phyloP scores from a whole-genome alignment of 2,113 vertebrate genomes.

The Penelope pileata region DNA sequence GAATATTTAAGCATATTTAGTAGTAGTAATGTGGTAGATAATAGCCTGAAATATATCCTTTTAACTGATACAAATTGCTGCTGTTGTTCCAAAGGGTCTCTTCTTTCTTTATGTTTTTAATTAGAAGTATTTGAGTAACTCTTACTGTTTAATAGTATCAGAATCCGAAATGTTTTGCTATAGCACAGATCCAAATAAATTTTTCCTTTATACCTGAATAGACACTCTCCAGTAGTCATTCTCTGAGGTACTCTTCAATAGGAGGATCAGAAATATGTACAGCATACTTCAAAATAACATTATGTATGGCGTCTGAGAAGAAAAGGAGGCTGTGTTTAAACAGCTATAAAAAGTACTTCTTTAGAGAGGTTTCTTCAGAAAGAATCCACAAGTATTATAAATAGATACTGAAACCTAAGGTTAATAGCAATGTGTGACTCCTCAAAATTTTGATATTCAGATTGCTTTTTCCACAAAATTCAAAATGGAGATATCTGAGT shows the following conservation, averaged over 20 bases:
- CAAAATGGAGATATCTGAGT: background rate
- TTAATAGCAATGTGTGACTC: background rate
- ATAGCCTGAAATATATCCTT: slow-evolving; percentile 11
- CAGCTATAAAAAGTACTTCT: background rate
- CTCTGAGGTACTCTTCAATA: background rate
- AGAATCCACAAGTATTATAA: background rate
- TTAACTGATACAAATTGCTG: slow-evolving; percentile 33
- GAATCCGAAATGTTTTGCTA: slow-evolving; percentile 8
- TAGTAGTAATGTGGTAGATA: slow-evolving; percentile 26
- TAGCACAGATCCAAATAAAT: background rate
- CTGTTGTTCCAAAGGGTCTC: background rate
- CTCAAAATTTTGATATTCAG: background rate
- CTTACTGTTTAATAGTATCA: background rate
- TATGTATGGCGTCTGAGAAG: background rate
- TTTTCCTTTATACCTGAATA: background rate
- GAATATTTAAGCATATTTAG: slow-evolving; percentile 27
- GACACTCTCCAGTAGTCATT: background rate
- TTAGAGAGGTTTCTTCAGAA: background rate
- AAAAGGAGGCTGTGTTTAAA: background rate
- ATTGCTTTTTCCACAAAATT: background rate
- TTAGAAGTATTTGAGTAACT: background rate
- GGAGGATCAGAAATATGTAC: background rate
- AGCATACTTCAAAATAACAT: background rate
- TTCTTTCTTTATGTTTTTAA: background rate
- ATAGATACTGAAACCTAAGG: background rate